A percentile compares a stretch with the other conserved stretches of the same genome.
phyloP scores from a whole-genome alignment of 37 sponge, comb jelly and placozoan genomes.

The Theonella swinhoei region DNA sequence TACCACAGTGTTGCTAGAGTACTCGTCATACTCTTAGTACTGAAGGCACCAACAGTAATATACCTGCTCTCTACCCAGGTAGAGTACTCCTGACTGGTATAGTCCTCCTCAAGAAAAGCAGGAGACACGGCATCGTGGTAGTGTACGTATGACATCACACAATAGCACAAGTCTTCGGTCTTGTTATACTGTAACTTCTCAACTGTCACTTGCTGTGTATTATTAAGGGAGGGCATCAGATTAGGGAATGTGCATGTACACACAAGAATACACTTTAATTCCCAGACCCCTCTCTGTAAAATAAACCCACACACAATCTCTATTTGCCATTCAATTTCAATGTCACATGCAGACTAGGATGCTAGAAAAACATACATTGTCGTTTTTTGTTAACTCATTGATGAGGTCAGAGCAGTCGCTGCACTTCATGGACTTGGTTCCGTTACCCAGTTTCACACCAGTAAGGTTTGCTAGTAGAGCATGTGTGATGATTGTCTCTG shows the following conservation, averaged over 20 bases:
- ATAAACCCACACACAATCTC: too few species aligned
- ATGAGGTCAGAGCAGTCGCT: neutral
- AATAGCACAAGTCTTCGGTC: slow-evolving; percentile 6
- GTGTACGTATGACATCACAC: slow-evolving; percentile 42
- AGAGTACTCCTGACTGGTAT: slow-evolving; percentile 56
- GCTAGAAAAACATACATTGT: neutral
- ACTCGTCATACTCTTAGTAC: too few species aligned
- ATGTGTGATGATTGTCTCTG: slow-evolving; percentile 26
- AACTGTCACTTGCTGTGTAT: neutral
- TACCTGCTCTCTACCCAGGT: slow-evolving; percentile 87
- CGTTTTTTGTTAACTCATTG: neutral
- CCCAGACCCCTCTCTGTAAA: too few species aligned
- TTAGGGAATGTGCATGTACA: too few species aligned
- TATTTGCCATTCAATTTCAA: too few species aligned
- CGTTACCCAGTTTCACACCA: slow-evolving; percentile 2
- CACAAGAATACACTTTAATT: too few species aligned
- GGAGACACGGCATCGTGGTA: slow-evolving; percentile 63
- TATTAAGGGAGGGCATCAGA: too few species aligned
- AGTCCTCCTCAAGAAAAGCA: slow-evolving; percentile 29
- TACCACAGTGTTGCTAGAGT: too few species aligned
- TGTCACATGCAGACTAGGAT: too few species aligned
- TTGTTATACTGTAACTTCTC: neutral
- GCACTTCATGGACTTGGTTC: slow-evolving; percentile 1
- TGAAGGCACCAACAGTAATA: neutral
- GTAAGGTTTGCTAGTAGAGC: slow-evolving; percentile 32